A percentile compares a stretch with the other conserved stretches of the same genome.
These are phyloP conservation scores for Ferdinandea cuprea DNA, from an alignment of 2,888 invertebrate species.

Conservation along the genomic window DNA sequence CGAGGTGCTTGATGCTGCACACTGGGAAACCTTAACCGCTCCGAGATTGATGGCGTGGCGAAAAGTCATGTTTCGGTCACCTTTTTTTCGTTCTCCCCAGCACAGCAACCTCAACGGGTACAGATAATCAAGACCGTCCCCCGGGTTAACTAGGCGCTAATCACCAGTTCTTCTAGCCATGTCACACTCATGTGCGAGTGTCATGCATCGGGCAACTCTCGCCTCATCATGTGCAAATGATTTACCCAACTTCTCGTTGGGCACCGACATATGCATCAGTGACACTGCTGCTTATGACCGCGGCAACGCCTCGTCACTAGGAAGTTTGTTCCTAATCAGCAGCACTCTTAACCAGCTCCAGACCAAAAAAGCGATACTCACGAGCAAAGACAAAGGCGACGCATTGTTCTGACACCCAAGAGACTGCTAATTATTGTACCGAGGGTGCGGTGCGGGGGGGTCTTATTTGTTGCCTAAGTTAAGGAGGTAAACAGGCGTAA, in stretches of 20 bases:
- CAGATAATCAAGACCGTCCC: constrained; percentile 12
- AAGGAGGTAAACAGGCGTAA: constrained; percentile 80
- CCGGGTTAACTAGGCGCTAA: constrained; percentile 71
- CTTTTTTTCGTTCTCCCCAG: constrained; percentile 19
- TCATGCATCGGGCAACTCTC: constrained; percentile 69
- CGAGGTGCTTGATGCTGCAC: not conserved
- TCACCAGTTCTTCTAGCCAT: constrained; percentile 54
- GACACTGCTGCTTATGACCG: constrained; percentile 68
- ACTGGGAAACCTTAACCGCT: constrained; percentile 40
- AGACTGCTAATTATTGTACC: constrained; percentile 60
- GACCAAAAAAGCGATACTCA: constrained; percentile 28
- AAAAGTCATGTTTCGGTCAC: constrained; percentile 58
- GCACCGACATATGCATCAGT: constrained; percentile 71
- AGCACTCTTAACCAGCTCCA: constrained; percentile 61
- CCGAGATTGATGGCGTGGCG: constrained; percentile 68
- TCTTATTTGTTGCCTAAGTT: constrained; percentile 79
- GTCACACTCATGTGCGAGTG: constrained; percentile 74
- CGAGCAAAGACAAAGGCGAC: constrained; percentile 67
- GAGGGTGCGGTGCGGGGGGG: not conserved
- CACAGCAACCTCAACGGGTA: not conserved
- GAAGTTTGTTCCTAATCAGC: constrained; percentile 72
- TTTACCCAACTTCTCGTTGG: constrained; percentile 53
- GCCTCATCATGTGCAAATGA: constrained; percentile 71
- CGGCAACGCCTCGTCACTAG: too few species aligned
- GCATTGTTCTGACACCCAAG: constrained; percentile 63